A percentile compares a stretch with the other conserved stretches of the same genome.
Evolutionary conservation across 2,797 vertebrate species (phyloP).

Genomic region (Sphaeramia orbicularis): DNA sequence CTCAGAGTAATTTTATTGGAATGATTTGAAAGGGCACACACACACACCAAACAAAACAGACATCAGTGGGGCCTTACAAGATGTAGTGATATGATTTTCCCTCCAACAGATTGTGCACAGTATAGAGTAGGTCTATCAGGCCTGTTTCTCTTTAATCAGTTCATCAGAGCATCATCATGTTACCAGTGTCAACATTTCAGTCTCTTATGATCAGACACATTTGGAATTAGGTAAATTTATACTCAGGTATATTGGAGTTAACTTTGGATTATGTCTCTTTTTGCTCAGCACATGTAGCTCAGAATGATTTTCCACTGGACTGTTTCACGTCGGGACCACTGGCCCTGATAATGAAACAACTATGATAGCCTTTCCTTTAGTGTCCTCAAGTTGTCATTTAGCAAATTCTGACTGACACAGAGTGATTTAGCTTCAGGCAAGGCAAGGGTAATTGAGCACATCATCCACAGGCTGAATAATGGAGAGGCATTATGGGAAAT

Average conservation of each 20-base stretch:
- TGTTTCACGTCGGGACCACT: neutral
- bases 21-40: neutral
- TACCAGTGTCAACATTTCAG: neutral
- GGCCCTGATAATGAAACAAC: slow-evolving; percentile 1
- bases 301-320: neutral
- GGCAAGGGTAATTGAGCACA: slow-evolving; percentile 46
- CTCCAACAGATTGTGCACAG: no score
- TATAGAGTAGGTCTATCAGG: no score
- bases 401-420: slow-evolving; percentile 24
- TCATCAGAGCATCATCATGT: slow-evolving; percentile 1
- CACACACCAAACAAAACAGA: no score
- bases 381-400: neutral
- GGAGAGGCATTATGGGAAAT: slow-evolving; percentile 36
- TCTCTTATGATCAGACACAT: neutral
- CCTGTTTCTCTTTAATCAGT: neutral
- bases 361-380: neutral
- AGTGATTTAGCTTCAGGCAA: slow-evolving; percentile 34
- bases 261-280: neutral
- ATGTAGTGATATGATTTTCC: no score
- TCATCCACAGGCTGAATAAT: slow-evolving; percentile 36
- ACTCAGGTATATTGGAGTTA: neutral
- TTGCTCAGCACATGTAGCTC: neutral
- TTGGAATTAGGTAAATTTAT: slow-evolving; percentile 5
- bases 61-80: no score
- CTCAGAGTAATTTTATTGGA: slow-evolving; percentile 5